Conservation (phyloP, 2,888 invertebrate species). For the Drosophila conformis region DNA sequence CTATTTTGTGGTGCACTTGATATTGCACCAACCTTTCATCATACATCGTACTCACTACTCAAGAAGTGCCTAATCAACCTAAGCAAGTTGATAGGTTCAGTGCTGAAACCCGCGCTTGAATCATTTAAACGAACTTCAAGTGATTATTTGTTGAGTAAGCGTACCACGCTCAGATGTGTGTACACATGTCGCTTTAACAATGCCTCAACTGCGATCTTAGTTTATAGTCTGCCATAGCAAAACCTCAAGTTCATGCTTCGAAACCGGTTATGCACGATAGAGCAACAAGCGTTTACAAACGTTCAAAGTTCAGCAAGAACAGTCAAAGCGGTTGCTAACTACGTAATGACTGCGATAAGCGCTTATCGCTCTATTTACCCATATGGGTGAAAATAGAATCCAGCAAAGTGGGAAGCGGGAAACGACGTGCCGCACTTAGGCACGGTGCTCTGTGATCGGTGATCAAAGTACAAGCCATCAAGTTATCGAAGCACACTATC, state of each 20-base stretch:
- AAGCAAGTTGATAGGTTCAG: neutral
- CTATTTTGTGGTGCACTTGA: neutral
- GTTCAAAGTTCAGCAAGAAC: slow-evolving; percentile 38
- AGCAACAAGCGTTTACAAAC: slow-evolving; percentile 2
- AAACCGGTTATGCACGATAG: slow-evolving; percentile 40
- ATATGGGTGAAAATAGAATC: slow-evolving; percentile 15
- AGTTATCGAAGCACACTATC: neutral
- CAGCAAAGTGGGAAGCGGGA: neutral
- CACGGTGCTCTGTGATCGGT: slow-evolving; percentile 1
- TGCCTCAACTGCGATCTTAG: slow-evolving; percentile 1
- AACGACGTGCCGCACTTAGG: neutral
- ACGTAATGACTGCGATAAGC: slow-evolving; percentile 64
- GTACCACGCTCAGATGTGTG: neutral
- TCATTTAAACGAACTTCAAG: slow-evolving; percentile 12
- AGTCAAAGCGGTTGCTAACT: slow-evolving; percentile 28
- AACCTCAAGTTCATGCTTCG: slow-evolving; percentile 16
- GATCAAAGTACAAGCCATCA: slow-evolving; percentile 30
- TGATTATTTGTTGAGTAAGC: neutral
- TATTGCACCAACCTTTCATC: neutral
- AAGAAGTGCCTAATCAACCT: neutral
- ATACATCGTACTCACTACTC: neutral
- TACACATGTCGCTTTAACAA: neutral
- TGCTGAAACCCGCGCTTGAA: neutral
- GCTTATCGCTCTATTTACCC: slow-evolving; percentile 28
- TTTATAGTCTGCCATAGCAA: slow-evolving; percentile 1